Conservation (phyloP, 92 coral and sea anemone genomes). For the Zoanthus gigantus region DNA sequence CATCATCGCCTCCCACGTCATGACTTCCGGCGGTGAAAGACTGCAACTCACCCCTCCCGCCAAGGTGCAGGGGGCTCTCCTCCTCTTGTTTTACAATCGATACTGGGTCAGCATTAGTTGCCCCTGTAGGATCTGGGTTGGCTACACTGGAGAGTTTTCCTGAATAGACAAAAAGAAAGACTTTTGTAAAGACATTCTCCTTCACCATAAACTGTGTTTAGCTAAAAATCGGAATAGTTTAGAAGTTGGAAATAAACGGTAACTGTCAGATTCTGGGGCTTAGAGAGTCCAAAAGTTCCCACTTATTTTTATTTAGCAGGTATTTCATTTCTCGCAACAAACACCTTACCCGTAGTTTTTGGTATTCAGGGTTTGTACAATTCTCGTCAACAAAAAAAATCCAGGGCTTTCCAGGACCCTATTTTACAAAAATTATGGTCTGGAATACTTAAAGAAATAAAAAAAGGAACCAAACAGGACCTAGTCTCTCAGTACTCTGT, state of each 20-base stretch:
- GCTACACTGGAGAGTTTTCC: constrained; percentile 63
- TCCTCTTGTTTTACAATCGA: constrained; percentile 19
- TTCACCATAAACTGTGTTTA: not conserved
- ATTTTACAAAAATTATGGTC: too few relatives aligned
- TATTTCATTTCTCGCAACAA: too few relatives aligned
- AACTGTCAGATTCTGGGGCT: too few relatives aligned
- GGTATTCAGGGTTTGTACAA: too few relatives aligned
- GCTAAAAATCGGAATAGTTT: not conserved
- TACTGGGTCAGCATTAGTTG: constrained; percentile 44
- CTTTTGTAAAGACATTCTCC: not conserved
- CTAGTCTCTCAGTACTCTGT: too few relatives aligned
- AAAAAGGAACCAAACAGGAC: too few relatives aligned
- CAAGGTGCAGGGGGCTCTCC: constrained; percentile 40
- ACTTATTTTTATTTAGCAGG: too few relatives aligned
- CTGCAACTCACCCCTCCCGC: constrained; percentile 48
- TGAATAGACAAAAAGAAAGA: not conserved
- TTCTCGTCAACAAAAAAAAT: too few relatives aligned
- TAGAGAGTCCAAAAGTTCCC: too few relatives aligned
- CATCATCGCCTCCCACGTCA: constrained; percentile 70
- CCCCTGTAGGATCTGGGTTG: constrained; percentile 63
- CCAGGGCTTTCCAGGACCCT: too few relatives aligned
- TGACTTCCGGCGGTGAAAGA: constrained; percentile 67
- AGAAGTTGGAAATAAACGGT: not conserved
- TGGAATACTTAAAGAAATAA: too few relatives aligned
- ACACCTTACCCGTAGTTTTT: too few relatives aligned